Percentiles rank a stretch among this genome's conserved stretches.
Evolutionary conservation across 2,797 vertebrate species (phyloP).

Genomic region (Sebastes nivosus): DNA sequence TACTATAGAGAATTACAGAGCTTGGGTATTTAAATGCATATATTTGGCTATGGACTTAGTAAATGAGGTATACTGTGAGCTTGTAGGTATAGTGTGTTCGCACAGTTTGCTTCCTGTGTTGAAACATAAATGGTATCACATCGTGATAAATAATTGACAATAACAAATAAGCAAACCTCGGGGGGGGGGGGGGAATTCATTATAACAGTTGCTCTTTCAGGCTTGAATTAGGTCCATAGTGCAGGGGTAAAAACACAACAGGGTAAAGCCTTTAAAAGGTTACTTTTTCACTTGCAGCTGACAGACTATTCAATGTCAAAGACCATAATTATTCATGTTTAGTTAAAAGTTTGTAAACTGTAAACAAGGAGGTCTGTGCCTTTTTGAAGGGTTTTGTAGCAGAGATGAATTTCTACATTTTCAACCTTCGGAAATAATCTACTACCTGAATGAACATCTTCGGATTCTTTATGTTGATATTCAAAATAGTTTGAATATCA

Average conservation of each 20-base stretch:
- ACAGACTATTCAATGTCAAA: slow-evolving; percentile 3
- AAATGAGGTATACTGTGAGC: slow-evolving; percentile 48
- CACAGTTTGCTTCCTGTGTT: slow-evolving; percentile 19
- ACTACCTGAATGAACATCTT: slow-evolving; percentile 35
- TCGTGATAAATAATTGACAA: slow-evolving; percentile 23
- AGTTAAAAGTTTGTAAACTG: slow-evolving; percentile 14
- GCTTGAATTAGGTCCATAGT: slow-evolving; percentile 25
- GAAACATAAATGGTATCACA: slow-evolving; percentile 20
- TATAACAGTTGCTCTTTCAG: slow-evolving; percentile 21
- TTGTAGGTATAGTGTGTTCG: slow-evolving; percentile 22
- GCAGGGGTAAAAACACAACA: slow-evolving; percentile 50
- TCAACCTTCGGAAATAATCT: slow-evolving; percentile 27
- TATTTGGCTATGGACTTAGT: slow-evolving; percentile 31
- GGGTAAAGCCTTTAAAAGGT: slow-evolving; percentile 34
- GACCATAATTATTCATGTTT: slow-evolving; percentile 3
- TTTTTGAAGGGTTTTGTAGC: slow-evolving; percentile 54
- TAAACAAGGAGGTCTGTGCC: slow-evolving; percentile 46
- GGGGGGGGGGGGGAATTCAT: neutral
- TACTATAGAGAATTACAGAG: slow-evolving; percentile 43
- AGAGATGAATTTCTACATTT: slow-evolving; percentile 45
- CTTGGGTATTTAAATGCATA: slow-evolving; percentile 56
- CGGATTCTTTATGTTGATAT: slow-evolving; percentile 46
- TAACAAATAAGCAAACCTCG: slow-evolving; percentile 15
- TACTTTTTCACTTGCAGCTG: neutral
- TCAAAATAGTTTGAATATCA: slow-evolving; percentile 37